These are phyloP conservation scores for Macrochelys suwanniensis DNA, from an alignment of 2,797 vertebrate species.

Conservation along the genomic window DNA sequence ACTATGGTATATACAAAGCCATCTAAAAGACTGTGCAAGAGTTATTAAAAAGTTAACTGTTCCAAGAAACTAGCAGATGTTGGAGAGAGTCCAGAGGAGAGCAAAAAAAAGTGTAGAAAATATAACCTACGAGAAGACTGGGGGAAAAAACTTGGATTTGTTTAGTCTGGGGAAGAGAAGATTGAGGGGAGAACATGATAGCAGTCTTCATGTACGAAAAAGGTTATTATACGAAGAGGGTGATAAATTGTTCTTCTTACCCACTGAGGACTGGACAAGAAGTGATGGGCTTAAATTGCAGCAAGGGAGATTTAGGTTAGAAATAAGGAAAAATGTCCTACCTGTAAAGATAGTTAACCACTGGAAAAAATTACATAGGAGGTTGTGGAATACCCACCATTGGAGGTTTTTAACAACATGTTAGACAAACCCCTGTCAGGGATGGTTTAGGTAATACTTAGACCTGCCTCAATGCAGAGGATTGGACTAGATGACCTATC, in stretches of 20 bases:
- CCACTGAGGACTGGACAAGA: neutral
- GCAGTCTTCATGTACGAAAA: neutral
- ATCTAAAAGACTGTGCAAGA: slow-evolving; percentile 5
- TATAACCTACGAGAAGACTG: neutral
- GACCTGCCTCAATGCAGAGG: neutral
- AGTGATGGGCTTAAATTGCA: neutral
- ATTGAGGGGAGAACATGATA: neutral
- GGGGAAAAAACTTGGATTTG: neutral
- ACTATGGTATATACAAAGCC: neutral
- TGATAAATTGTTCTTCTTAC: neutral
- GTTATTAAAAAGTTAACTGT: slow-evolving; percentile 38
- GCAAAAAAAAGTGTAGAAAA: neutral
- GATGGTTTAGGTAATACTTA: neutral
- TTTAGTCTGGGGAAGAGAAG: neutral
- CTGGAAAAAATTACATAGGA: neutral
- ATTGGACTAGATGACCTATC: neutral
- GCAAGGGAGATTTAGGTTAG: neutral
- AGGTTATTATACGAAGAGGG: neutral
- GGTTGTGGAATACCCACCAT: neutral
- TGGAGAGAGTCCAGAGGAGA: neutral
- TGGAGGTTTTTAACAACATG: neutral
- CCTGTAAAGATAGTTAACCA: neutral
- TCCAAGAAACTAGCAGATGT: slow-evolving; percentile 51
- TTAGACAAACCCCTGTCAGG: neutral
- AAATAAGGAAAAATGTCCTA: neutral